A percentile compares a stretch with the other conserved stretches of the same genome.
Conservation (phyloP, 2,113 vertebrate species). For the Corythaeola cristata region DNA sequence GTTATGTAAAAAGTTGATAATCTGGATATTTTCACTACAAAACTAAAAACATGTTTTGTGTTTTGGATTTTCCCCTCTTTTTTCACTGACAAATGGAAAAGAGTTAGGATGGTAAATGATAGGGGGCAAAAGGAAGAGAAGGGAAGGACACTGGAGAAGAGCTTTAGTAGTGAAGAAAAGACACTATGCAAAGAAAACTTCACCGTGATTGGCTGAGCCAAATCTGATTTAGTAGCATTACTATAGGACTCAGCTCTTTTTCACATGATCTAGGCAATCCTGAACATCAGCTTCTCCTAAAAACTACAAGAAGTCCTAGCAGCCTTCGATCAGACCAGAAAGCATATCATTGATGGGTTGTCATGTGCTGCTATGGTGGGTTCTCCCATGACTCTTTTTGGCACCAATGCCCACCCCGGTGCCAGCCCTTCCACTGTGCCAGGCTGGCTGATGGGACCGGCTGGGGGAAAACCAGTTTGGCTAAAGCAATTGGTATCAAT, state of each 20-base stretch:
- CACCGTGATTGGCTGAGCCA: neutral
- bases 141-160: neutral
- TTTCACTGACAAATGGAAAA: neutral
- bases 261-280: neutral
- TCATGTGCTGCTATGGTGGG: neutral
- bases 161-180: neutral
- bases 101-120: neutral
- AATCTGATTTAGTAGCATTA: neutral
- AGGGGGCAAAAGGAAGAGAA: neutral
- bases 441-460: neutral
- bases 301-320: neutral
- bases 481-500: neutral
- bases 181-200: neutral
- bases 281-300: neutral
- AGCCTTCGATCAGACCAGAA: neutral
- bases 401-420: fast-evolving
- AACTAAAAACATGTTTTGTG: neutral
- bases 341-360: neutral
- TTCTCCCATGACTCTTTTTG: neutral
- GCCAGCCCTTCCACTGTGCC: neutral
- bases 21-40: neutral
- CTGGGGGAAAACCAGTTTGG: neutral
- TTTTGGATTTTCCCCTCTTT: neutral
- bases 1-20: neutral
- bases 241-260: neutral